Base-by-base conservation (phyloP, 2,113 vertebrate genomes). In the Nothoprocta perdicaria region DNA sequence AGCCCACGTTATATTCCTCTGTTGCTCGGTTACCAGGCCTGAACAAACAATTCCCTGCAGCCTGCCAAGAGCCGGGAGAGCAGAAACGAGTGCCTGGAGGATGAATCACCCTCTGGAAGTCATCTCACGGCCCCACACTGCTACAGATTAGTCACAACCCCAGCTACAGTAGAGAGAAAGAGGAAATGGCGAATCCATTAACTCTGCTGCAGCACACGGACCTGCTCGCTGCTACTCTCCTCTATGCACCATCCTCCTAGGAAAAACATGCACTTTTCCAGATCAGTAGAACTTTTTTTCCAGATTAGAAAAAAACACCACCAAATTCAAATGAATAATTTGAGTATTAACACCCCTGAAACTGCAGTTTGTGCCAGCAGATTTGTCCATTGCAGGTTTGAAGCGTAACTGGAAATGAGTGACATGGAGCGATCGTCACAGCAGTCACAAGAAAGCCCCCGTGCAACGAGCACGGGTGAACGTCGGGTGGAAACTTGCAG, bases 1-100 rank as follows among this genome's bases (percentile, higher is more conserved):
- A 92, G 80, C 69, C 79, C 90, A 89, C 13, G 2, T 53, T 95
- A 89, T 81, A 89, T 67, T 85, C 68, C 77, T 90, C 96, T 81
- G 94, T 93, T 96, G 96, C 95, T 90, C 86, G 65, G 96, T 95
- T 96, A 97, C 95, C 76, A 84, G 69, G 85, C 79, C 84, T 73
- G 96, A 95, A 95, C 84, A 96, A 97, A 97, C 89, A 94, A 95
- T 88, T 92, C 81, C 92, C 73, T 4, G 16, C 75, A 94, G 92
- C 69, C 77, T 95, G 92, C 95, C 94, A 96, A 86, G 87, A 84
- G 72, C 84, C 74, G 78, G 94, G 87, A 78, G 82, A 91, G 78
- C 5, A 96, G 96, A 96, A 95, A 95, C 48, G 88, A 95, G 96
- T 96, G 95, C 97, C 94, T 98, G 96, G 83, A 97, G 97, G 94